Base-by-base conservation (phyloP, 2,113 vertebrate species). In the Brachypteracias leptosomus region DNA sequence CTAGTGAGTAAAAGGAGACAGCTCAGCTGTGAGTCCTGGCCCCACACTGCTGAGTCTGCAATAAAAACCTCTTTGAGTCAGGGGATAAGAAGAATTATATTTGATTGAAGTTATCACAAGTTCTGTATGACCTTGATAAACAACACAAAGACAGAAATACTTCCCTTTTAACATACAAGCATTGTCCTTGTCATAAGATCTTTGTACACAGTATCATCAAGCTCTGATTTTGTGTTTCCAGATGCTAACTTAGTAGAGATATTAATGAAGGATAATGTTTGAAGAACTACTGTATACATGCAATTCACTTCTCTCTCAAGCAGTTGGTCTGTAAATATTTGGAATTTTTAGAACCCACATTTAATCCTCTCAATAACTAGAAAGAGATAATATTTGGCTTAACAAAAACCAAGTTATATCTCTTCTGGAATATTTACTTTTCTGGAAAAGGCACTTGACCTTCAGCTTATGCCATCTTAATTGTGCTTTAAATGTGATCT, bases 251-350 rank as follows among this genome's bases (percentile, higher is more conserved):
- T 11, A 59, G 21, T 29, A 76, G 51, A 72, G 55, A 80, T 76
- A 63, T 29, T 76, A 85, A 35, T 28, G 58, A 85, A 91, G 46
- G 29, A 42, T 66, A 67, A 76, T n/a, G 5, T 66, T 70, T 76
- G 57, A 88, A 83, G 67, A 81, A 86, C 29, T 76, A 49, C 51
- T 76, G 6, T 47, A 11, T 24, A 7, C 16, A 76, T 33, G 12
- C 7, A 59, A 17, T 76, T 73, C 2, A 0, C 16, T 74, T 25
- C 40, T 71, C 4, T 90, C 20, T 62, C 85, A 61, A 16, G 33
- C 70, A 81, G 19, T 38, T n/a, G 51, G 8, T 54, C 22, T 52
- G 26, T 79, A 91, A 96, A 94, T 94, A 91, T 92, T 96, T 91
- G 77, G 31, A 67, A 38, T 61, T 71, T 66, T 84, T 71, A 67